These are phyloP conservation scores for Corynorhinus townsendii DNA, from an alignment of 2,113 vertebrate species.

Conservation along the genomic window DNA sequence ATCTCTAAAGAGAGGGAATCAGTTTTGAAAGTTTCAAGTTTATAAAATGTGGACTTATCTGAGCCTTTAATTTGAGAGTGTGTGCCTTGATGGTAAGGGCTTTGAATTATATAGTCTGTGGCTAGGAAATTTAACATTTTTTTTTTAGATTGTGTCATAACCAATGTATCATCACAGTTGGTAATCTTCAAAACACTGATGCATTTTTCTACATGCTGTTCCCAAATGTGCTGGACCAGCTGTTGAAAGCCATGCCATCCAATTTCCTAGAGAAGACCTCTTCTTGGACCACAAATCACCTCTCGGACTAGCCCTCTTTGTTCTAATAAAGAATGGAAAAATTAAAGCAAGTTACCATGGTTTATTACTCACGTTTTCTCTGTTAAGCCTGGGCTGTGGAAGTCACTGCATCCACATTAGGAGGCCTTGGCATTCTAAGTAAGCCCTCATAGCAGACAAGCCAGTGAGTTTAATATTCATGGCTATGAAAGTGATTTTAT, in stretches of 20 bases:
- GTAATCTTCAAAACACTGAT: slow-evolving; percentile 71
- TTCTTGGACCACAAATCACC: slow-evolving; percentile 64
- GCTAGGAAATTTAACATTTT: slow-evolving; percentile 35
- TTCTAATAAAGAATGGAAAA: slow-evolving; percentile 58
- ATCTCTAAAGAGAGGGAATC: not conserved
- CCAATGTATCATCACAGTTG: slow-evolving; percentile 70
- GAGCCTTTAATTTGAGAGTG: not conserved
- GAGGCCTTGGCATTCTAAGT: slow-evolving; percentile 59
- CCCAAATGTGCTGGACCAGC: slow-evolving; percentile 73
- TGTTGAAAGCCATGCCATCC: slow-evolving; percentile 64
- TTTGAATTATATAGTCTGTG: slow-evolving; percentile 12
- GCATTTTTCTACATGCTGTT: slow-evolving; percentile 75
- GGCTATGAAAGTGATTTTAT: slow-evolving; percentile 53
- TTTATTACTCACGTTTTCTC: slow-evolving; percentile 65
- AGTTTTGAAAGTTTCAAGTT: not conserved
- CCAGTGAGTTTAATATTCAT: slow-evolving; percentile 61
- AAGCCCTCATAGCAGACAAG: slow-evolving; percentile 63
- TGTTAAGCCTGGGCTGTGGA: slow-evolving; percentile 40
- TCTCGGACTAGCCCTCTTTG: slow-evolving; percentile 15
- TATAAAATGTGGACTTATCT: not conserved
- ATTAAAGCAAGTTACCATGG: slow-evolving; percentile 44
- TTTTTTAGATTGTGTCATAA: slow-evolving; percentile 52
- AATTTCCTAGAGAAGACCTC: slow-evolving; percentile 60
- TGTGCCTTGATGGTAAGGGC: not conserved
- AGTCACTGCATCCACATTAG: slow-evolving; percentile 44